Evolutionary conservation across 1,140 invertebrate species (phyloP), one percentile per base, ranked within the genome.

Genomic region (Cecropterus lyciades): DNA sequence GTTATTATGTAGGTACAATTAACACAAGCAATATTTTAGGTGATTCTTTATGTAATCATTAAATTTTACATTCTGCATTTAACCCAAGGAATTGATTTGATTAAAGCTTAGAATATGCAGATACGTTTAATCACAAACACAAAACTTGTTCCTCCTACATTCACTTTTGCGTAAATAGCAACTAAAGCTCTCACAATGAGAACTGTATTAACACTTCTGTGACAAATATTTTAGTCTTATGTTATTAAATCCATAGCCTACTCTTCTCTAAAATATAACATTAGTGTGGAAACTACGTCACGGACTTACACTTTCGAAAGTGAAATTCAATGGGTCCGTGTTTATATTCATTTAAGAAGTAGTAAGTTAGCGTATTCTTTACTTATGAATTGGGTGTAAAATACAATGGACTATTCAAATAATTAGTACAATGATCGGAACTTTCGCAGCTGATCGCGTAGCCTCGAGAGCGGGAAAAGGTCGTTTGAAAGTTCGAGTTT

Each of bases 221-320:
- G 10, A 11, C 11, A 13, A 0, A n/a, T 53, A 40, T 53, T 53
- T 53, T 17, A 8, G 15, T 53, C n/a, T 40, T 24, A 56, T 8
- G 0, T 9, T 33, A 40, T 43, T 37, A 56, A 72, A 8, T 51
- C 55, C 49, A 40, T 45, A 48, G 55, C 60, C 52, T 64, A 57
- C 53, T 51, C 65, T 57, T 43, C n/a, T n/a, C n/a, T n/a, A 40
- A 9, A 56, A 56, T 45, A 43, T 16, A 45, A 64, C 20, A 16
- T 20, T 30, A 49, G 27, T 17, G 49, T 42, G 52, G 33, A 30
- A 37, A 6, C 14, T 59, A 65, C 70, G 69, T 73, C 63, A 73
- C 69, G 63, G 57, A 69, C 73, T 75, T 69, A 62, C 68, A 86
- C 83, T 88, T 88, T 90, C 83, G 80, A 85, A 88, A 86, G 80